These are phyloP conservation scores for Arvicanthis niloticus DNA, from an alignment of 2,113 vertebrate genomes.

Conservation along the genomic window DNA sequence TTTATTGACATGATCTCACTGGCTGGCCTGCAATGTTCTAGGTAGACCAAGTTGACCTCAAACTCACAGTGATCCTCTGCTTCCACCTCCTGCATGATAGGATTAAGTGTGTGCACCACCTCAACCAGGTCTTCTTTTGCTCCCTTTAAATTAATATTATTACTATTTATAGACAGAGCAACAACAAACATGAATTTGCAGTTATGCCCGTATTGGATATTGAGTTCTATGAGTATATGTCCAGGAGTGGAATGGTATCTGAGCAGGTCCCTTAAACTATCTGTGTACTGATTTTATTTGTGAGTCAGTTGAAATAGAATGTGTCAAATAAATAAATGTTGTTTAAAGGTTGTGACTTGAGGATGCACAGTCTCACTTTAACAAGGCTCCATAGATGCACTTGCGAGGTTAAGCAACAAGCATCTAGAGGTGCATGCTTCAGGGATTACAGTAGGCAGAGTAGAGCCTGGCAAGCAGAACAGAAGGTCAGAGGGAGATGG, in stretches of 20 bases:
- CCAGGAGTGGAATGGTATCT: neutral
- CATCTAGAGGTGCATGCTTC: neutral
- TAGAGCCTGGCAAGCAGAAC: neutral
- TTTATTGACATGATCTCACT: neutral
- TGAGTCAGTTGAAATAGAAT: neutral
- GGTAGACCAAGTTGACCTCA: neutral
- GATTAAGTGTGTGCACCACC: neutral
- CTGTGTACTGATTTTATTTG: neutral
- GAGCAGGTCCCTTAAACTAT: neutral
- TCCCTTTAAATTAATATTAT: neutral
- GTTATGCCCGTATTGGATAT: no score
- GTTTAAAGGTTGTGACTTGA: conserved; percentile 15
- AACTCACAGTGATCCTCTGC: neutral
- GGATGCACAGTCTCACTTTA: neutral
- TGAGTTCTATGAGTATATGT: neutral
- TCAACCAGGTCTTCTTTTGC: neutral
- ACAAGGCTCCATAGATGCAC: neutral
- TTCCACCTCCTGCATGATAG: neutral
- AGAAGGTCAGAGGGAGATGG: neutral
- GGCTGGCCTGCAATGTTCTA: neutral
- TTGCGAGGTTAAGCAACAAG: neutral
- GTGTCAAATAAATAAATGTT: neutral
- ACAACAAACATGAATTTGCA: neutral
- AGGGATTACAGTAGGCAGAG: neutral
- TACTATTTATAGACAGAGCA: neutral